Conservation (phyloP, 2,113 vertebrate genomes). For the Protobothrops flavoviridis region DNA sequence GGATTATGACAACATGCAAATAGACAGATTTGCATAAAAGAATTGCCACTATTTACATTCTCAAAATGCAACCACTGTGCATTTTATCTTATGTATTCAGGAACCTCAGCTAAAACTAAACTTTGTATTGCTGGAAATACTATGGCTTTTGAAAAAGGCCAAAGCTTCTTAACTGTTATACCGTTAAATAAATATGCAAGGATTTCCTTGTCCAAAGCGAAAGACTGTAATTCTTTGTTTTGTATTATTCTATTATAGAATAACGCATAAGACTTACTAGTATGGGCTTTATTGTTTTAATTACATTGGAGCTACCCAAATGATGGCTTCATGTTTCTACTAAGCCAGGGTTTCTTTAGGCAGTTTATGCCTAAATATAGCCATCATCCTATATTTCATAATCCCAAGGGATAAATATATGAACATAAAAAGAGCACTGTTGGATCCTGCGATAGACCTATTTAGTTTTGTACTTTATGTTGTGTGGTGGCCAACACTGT, state of each 20-base stretch:
- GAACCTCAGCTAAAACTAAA: not conserved
- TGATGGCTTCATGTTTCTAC: not conserved
- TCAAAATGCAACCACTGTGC: constrained; percentile 16
- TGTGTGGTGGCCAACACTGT: not conserved
- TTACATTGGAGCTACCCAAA: not conserved
- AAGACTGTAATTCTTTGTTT: not conserved
- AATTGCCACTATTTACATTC: constrained; percentile 7
- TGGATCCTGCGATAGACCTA: not conserved
- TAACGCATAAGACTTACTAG: not conserved
- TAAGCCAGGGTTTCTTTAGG: not conserved
- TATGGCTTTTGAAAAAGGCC: not conserved
- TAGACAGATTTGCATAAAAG: constrained; percentile 35
- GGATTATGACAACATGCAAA: constrained; percentile 36
- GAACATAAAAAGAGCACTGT: not conserved
- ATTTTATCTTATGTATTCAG: not conserved
- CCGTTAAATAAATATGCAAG: not conserved
- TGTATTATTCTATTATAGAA: not conserved
- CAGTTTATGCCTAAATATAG: not conserved
- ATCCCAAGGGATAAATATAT: not conserved
- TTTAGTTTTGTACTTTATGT: not conserved
- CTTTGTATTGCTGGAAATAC: not conserved
- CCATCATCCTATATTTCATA: not conserved
- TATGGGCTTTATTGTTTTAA: not conserved
- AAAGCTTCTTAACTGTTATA: not conserved
- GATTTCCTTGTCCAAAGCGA: not conserved